These are phyloP conservation scores for Rhingia rostrata DNA, from an alignment of 2,888 invertebrate species.

Conservation along the genomic window DNA sequence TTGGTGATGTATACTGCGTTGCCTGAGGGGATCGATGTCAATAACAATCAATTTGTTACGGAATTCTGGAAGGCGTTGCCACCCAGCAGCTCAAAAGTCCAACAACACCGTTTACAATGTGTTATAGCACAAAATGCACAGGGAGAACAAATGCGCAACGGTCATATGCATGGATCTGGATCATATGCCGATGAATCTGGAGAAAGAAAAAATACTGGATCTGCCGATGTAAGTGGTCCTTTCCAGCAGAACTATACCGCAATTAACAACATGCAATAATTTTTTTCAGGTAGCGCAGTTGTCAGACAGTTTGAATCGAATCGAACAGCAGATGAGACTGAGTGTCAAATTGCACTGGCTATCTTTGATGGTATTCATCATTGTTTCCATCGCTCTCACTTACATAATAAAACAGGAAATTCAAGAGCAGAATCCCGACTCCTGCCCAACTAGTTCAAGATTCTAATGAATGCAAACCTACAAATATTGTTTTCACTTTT, in stretches of 20 bases:
- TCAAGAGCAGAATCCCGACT: conserved; percentile 49
- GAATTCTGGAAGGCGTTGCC: conserved; percentile 90
- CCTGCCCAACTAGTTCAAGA: conserved; percentile 45
- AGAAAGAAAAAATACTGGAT: conserved; percentile 69
- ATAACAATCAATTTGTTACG: conserved; percentile 85
- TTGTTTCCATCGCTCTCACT: conserved; percentile 82
- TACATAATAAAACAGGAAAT: conserved; percentile 83
- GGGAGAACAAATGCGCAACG: conserved; percentile 44
- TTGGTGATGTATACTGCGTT: conserved; percentile 92
- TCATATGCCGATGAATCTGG: conserved; percentile 78
- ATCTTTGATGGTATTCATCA: conserved; percentile 83
- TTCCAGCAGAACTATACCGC: background rate
- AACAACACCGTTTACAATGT: conserved; percentile 90
- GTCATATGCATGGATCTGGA: conserved; percentile 82
- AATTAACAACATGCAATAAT: background rate
- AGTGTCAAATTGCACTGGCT: conserved; percentile 84
- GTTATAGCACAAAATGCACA: conserved; percentile 48
- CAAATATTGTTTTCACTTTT: conserved; percentile 21
- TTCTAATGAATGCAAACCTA: conserved; percentile 35
- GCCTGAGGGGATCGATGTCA: conserved; percentile 85
- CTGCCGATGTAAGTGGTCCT: conserved; percentile 43
- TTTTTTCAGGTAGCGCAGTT: conserved; percentile 80
- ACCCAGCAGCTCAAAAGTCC: conserved; percentile 84
- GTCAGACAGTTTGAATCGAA: conserved; percentile 80
- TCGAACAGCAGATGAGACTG: conserved; percentile 84